Percentiles rank a stretch among this genome's conserved stretches.
Conservation (phyloP, 2,888 invertebrate genomes). For the Cheilosia pagana region DNA sequence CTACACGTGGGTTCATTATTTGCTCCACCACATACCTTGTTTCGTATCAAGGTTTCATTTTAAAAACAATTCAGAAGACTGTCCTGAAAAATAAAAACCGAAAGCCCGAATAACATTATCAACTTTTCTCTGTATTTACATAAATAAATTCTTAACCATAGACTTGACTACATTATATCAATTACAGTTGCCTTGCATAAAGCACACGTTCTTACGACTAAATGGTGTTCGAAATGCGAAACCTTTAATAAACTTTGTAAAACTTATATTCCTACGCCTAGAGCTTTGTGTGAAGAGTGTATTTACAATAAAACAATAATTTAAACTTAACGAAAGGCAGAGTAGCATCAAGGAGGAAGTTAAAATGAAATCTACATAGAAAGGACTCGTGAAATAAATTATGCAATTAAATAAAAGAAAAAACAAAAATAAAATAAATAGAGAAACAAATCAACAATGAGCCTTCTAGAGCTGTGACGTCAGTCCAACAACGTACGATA, state of each 20-base stretch:
- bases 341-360: constrained; percentile 36
- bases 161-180: constrained; percentile 50
- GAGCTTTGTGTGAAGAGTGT: constrained; percentile 43
- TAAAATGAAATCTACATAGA: neutral
- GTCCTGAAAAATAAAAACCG: neutral
- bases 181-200: neutral
- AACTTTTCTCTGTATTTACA: constrained; percentile 66
- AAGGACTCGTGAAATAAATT: constrained; percentile 67
- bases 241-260: constrained; percentile 6
- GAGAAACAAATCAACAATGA: constrained; percentile 33
- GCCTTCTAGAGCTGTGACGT: constrained; percentile 79
- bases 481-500: constrained; percentile 86
- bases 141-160: constrained; percentile 66
- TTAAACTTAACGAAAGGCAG: constrained; percentile 57
- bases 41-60: too few species aligned
- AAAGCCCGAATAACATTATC: constrained; percentile 8
- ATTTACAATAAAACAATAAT: constrained; percentile 63
- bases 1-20: too few species aligned
- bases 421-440: constrained; percentile 58
- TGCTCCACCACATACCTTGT: too few species aligned
- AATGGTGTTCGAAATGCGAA: constrained; percentile 22
- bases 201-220: constrained; percentile 5
- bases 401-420: constrained; percentile 45
- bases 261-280: constrained; percentile 33
- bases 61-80: too few species aligned